Percentiles rank a stretch among this genome's conserved stretches.
These are phyloP conservation scores for Cephus nigrinus DNA, from an alignment of 2,888 invertebrate genomes.

Conservation along the genomic window DNA sequence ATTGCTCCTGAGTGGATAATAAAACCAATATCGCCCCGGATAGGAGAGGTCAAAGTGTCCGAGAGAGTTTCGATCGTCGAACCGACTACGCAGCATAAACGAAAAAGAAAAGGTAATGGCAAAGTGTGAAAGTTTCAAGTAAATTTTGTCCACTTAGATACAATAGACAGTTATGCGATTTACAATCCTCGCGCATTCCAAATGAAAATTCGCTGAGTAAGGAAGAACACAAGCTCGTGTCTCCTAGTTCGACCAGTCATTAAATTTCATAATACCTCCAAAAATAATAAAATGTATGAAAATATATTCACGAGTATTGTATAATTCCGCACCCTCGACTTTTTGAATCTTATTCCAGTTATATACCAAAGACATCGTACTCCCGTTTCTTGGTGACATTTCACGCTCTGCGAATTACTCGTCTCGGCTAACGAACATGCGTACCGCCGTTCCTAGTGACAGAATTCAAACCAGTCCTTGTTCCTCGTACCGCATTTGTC, in stretches of 20 bases:
- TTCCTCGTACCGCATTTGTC: neutral
- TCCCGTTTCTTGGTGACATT: conserved; percentile 25
- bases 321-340: neutral
- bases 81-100: neutral
- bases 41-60: neutral
- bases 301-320: neutral
- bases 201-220: conserved; percentile 23
- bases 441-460: neutral
- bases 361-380: neutral
- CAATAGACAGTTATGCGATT: neutral
- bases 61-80: neutral
- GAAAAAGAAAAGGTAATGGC: neutral
- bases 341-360: neutral
- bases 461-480: neutral
- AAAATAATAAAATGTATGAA: neutral
- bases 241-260: neutral
- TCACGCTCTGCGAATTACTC: conserved; percentile 27
- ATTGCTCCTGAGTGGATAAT: neutral
- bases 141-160: neutral
- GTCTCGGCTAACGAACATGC: neutral
- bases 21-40: neutral
- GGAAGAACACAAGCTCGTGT: neutral
- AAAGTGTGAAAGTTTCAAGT: neutral
- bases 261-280: neutral
- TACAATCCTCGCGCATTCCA: conserved; percentile 27